These are phyloP conservation scores for Teleopsis dalmanni DNA, from an alignment of 1,140 invertebrate genomes.

Conservation along the genomic window DNA sequence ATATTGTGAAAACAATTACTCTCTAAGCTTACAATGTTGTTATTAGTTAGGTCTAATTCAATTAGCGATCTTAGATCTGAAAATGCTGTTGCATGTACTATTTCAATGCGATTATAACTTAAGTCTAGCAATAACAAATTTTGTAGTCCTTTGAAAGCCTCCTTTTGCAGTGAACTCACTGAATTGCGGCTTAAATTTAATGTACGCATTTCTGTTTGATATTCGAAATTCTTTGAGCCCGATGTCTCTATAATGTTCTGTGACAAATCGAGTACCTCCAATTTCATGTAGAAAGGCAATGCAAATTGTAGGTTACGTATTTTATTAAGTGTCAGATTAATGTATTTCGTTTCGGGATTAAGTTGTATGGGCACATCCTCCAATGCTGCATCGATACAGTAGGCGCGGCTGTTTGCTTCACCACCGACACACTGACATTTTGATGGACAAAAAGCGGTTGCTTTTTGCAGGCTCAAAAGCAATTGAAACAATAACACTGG, in stretches of 20 bases:
- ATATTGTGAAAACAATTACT: conserved; percentile 62
- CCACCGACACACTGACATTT: conserved; percentile 60
- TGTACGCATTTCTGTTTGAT: conserved; percentile 58
- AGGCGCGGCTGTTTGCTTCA: conserved; percentile 64
- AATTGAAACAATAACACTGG: conserved; percentile 18
- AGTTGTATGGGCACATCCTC: conserved; percentile 81
- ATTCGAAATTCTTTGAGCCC: conserved; percentile 70
- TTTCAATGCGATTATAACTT: conserved; percentile 67
- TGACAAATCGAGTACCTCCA: conserved; percentile 70
- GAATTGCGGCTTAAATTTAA: conserved; percentile 72
- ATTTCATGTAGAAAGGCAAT: conserved; percentile 69
- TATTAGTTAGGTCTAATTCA: conserved; percentile 66
- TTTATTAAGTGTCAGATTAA: conserved; percentile 68
- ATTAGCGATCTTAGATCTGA: conserved; percentile 61
- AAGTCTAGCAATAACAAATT: conserved; percentile 62
- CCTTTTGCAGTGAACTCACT: conserved; percentile 61
- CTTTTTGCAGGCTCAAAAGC: conserved; percentile 11
- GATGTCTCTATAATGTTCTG: conserved; percentile 69
- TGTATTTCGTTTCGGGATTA: conserved; percentile 71
- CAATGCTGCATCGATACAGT: conserved; percentile 66
- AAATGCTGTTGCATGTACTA: conserved; percentile 63
- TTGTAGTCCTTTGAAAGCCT: conserved; percentile 66
- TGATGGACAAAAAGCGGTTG: conserved; percentile 64
- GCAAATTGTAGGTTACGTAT: conserved; percentile 65
- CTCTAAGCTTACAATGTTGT: conserved; percentile 64